Base-by-base conservation (phyloP, 2,113 vertebrate genomes). In the Prunella fulvescens region DNA sequence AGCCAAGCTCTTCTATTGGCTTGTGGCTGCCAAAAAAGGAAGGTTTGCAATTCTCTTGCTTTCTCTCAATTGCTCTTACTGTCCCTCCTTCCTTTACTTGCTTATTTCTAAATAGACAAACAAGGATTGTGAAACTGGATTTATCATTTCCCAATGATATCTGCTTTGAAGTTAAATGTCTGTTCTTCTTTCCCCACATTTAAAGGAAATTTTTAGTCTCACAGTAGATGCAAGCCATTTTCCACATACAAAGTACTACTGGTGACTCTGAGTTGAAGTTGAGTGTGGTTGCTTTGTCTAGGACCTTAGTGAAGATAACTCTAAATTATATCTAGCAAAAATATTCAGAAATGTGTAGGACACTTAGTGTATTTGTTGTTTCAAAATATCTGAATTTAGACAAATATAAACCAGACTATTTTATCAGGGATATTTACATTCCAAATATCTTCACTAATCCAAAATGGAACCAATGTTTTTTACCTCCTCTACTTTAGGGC, bases 1-100 rank as follows among this genome's bases (percentile, higher is more conserved):
- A 96, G 62, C 57, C 79, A 92, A 95, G 66, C 42, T 80, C 57
- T 82, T 93, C 85, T 92, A 91, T 93, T 88, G 62, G n/a, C 12
- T 82, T 81, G 8, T 67, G 50, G 48, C 40, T 93, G 81, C 81
- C 88, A 95, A 65, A 37, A 77, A 90, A 74, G 9, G 28, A 65
- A 82, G 14, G 1, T 87, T 78, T 86, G 35, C 12, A 39, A 10
- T 87, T 81, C 18, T 74, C 17, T 74, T 50, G 3, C 47, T 79
- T 76, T 56, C 47, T 64, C 19, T 76, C 37, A 40, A 33, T 66
- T 5, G 1, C 8, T 65, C 7, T 20, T 25, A 13, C 20, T 56
- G 22, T 79, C 17, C 3, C 19, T 48, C 2, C 26, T 31, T 57
- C 11, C 19, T 33, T 37, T 83, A 24, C 15, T 19, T 6, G 9